A percentile compares a stretch with the other conserved stretches of the same genome.
phyloP scores from a whole-genome alignment of 1,140 invertebrate genomes.

The Paraescarpia echinospica region DNA sequence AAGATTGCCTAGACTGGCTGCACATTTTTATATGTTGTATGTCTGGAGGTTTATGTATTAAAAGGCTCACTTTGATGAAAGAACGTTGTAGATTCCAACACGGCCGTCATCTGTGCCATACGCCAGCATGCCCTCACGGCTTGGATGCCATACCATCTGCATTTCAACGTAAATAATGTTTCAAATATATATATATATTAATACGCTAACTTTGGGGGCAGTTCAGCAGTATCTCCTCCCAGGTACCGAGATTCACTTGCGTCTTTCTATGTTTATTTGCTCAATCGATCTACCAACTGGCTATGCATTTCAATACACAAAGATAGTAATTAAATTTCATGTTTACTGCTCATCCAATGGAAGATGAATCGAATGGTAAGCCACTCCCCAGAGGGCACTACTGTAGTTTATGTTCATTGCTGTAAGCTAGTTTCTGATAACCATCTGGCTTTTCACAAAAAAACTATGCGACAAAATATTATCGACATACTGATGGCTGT shows the following conservation, averaged over 20 bases:
- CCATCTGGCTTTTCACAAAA: background rate
- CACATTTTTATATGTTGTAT: background rate
- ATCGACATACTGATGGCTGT: background rate
- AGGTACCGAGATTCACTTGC: too few relatives aligned
- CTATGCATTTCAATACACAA: too few relatives aligned
- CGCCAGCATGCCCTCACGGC: slow-evolving; percentile 71
- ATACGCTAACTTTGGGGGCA: too few relatives aligned
- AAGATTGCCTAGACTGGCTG: background rate
- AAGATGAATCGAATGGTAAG: too few relatives aligned
- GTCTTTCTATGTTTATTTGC: too few relatives aligned
- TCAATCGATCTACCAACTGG: too few relatives aligned
- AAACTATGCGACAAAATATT: background rate
- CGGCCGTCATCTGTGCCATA: slow-evolving; percentile 76
- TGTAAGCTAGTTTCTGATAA: background rate
- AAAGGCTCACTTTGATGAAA: slow-evolving; percentile 50
- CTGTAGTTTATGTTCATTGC: too few relatives aligned
- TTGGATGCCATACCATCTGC: slow-evolving; percentile 75
- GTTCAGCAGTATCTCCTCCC: too few relatives aligned
- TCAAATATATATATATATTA: slow-evolving; percentile 4
- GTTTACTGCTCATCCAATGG: too few relatives aligned
- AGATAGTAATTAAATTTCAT: too few relatives aligned
- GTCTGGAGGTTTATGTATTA: slow-evolving; percentile 10
- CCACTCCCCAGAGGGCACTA: too few relatives aligned
- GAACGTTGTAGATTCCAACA: slow-evolving; percentile 61
- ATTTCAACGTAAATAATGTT: slow-evolving; percentile 26